Conservation (phyloP, 2,888 invertebrate genomes). For the Lutraria lutraria region DNA sequence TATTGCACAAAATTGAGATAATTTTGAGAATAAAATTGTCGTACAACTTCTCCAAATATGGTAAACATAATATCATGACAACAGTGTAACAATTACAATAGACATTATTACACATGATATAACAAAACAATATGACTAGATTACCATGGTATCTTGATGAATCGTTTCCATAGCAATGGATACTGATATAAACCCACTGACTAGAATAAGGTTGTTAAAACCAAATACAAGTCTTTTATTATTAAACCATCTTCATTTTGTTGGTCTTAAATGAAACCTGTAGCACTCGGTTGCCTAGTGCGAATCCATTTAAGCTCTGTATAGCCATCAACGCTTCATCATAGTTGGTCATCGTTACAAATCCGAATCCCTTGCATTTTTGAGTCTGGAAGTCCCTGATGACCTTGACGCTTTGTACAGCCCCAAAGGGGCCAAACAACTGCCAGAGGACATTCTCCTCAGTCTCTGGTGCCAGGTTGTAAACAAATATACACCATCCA, state of each 20-base stretch:
- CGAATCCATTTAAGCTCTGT: conserved; percentile 98
- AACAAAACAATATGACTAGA: conserved; percentile 48
- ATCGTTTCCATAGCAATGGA: conserved; percentile 40
- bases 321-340: conserved; percentile 98
- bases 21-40: conserved; percentile 28
- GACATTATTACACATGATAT: conserved; percentile 31
- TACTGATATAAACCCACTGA: conserved; percentile 40
- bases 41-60: conserved; percentile 30
- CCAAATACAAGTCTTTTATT: conserved; percentile 26
- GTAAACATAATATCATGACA: conserved; percentile 41
- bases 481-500: conserved; percentile 97
- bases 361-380: conserved; percentile 99
- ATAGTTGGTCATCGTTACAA: conserved; percentile 99
- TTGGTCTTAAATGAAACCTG: conserved; percentile 98
- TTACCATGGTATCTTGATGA: conserved; percentile 38
- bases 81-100: conserved; percentile 30
- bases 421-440: conserved; percentile 98
- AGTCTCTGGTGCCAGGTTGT: conserved; percentile 96
- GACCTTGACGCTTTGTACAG: conserved; percentile 98
- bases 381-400: conserved; percentile 97
- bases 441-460: conserved; percentile 97
- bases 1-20: conserved; percentile 46
- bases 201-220: conserved; percentile 42
- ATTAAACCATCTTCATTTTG: conserved; percentile 85
- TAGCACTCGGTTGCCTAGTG: conserved; percentile 96